phyloP scores from a whole-genome alignment of 2,797 vertebrate species.

The Scarus forsteni region DNA sequence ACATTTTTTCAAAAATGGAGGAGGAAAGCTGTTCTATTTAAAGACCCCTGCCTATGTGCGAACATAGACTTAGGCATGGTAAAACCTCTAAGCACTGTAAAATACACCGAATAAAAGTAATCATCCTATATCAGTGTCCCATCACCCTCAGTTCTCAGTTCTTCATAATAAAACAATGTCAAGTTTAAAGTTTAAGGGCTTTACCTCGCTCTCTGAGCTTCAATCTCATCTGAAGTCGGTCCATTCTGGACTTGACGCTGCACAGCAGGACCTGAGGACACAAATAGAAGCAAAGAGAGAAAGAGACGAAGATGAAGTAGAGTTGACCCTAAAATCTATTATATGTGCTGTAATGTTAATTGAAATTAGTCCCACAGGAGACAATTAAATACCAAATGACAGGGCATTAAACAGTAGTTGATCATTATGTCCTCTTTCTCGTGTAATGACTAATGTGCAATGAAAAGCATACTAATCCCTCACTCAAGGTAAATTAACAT shows the following conservation, averaged over 20 bases:
- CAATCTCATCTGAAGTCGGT: slow-evolving; percentile 94
- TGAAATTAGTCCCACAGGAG: slow-evolving; percentile 55
- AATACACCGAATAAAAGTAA: no score
- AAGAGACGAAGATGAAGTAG: slow-evolving; percentile 16
- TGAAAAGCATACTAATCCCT: slow-evolving; percentile 57
- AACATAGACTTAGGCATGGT: no score
- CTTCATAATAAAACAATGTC: no score
- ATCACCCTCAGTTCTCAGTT: no score
- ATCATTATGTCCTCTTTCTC: slow-evolving; percentile 44
- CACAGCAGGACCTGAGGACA: slow-evolving; percentile 89
- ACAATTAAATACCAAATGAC: slow-evolving; percentile 50
- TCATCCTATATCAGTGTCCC: no score
- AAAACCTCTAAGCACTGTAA: no score
- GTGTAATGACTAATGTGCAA: slow-evolving; percentile 40
- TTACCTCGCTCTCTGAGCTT: slow-evolving; percentile 95
- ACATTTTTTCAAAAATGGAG: no score
- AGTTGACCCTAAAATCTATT: slow-evolving; percentile 37
- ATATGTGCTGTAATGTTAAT: slow-evolving; percentile 35
- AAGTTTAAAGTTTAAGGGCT: not conserved
- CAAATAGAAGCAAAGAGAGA: slow-evolving; percentile 27
- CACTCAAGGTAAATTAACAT: slow-evolving; percentile 26
- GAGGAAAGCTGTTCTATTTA: no score
- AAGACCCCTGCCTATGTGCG: no score
- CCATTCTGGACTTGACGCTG: slow-evolving; percentile 98
- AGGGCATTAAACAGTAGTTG: slow-evolving; percentile 50